phyloP scores from a whole-genome alignment of 2,888 invertebrate species.

The Beris chalybata region DNA sequence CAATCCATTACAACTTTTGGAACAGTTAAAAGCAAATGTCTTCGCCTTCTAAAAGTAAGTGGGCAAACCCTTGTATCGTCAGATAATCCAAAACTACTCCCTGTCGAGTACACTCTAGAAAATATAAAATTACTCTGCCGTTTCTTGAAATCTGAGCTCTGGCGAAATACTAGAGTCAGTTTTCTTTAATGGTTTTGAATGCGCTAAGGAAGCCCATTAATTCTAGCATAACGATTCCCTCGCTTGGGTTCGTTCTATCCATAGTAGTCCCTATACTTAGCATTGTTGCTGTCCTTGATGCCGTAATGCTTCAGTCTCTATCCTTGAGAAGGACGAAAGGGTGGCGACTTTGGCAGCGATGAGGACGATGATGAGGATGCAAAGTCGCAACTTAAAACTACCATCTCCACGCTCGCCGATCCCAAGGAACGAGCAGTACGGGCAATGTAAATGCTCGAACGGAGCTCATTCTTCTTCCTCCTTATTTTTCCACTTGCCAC shows the following conservation, averaged over 20 bases:
- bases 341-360: neutral
- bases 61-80: too few species aligned
- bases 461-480: constrained; percentile 10
- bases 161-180: constrained; percentile 16
- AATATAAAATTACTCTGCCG: neutral
- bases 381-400: constrained; percentile 18
- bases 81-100: too few species aligned
- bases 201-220: constrained; percentile 29
- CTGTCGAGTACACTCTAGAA: neutral
- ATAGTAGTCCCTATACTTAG: neutral
- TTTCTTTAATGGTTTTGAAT: constrained; percentile 16
- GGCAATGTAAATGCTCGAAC: constrained; percentile 15
- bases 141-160: neutral
- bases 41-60: too few species aligned
- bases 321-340: neutral
- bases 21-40: too few species aligned
- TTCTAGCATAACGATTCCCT: constrained; percentile 26
- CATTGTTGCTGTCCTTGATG: neutral
- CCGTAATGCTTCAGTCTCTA: neutral
- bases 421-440: neutral
- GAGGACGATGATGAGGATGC: neutral
- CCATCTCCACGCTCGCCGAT: constrained; percentile 12
- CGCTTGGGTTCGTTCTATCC: constrained; percentile 6
- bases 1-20: too few species aligned
- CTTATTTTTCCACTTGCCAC: neutral